Evolutionary conservation across 2,888 invertebrate genomes (phyloP).

Genomic region (Chymomyza procnemis): DNA sequence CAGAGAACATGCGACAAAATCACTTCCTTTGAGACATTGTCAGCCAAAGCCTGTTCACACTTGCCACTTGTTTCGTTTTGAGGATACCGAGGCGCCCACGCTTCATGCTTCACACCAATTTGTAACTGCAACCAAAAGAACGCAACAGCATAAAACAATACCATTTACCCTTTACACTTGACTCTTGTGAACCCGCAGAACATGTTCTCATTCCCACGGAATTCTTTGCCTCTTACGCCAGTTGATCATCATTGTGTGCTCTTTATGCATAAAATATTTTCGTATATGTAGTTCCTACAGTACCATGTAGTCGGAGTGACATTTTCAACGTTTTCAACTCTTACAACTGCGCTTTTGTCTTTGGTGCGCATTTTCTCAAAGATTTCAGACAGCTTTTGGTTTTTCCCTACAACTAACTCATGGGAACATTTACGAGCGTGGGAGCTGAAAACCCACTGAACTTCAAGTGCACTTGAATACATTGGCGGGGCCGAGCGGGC

Average conservation of each 20-base stretch:
- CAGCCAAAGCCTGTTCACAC: too few species aligned
- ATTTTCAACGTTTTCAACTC: background rate
- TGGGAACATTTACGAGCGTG: conserved; percentile 47
- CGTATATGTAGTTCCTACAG: background rate
- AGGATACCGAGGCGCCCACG: background rate
- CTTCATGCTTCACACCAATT: background rate
- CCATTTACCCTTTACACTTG: background rate
- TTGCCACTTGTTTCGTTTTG: background rate
- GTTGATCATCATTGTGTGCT: background rate
- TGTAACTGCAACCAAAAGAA: background rate
- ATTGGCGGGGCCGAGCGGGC: conserved; percentile 9
- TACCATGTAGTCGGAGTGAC: background rate
- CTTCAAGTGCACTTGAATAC: conserved; percentile 54
- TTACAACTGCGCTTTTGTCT: conserved; percentile 16
- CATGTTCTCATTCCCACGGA: background rate
- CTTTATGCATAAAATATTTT: background rate
- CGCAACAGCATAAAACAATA: background rate
- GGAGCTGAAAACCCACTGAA: conserved; percentile 61
- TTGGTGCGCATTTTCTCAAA: conserved; percentile 32
- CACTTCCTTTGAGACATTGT: too few species aligned
- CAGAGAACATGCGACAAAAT: too few species aligned
- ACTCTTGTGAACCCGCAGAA: background rate
- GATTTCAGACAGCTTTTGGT: conserved; percentile 58
- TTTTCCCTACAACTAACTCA: conserved; percentile 52
- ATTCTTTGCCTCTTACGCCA: background rate